These are phyloP conservation scores for Leptodactylus fallax DNA, from an alignment of 2,797 vertebrate genomes.

Conservation along the genomic window DNA sequence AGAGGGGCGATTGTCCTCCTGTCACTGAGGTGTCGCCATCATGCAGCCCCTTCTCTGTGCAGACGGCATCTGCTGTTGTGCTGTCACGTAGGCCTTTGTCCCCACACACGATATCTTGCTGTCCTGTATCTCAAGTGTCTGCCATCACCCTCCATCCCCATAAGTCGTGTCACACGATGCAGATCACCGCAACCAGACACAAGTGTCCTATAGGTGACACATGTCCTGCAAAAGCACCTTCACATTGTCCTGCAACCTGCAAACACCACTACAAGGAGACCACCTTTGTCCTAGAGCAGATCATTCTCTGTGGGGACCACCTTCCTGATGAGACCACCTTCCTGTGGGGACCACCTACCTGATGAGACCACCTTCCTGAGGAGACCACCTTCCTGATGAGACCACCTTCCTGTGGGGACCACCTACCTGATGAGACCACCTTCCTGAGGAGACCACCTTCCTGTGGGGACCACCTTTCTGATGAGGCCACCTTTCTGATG, in stretches of 20 bases:
- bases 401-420: no score
- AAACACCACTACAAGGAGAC: not conserved
- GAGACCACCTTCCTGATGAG: no score
- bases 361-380: no score
- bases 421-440: no score
- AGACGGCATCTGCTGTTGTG: not conserved
- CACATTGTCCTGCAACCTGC: not conserved
- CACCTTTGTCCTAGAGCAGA: no score
- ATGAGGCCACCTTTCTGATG: no score
- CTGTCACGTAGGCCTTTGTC: not conserved
- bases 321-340: no score
- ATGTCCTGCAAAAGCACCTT: not conserved
- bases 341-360: no score
- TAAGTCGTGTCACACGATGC: not conserved
- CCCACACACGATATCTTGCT: not conserved
- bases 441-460: no score
- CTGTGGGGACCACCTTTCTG: no score
- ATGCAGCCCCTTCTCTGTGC: not conserved
- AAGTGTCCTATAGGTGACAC: not conserved
- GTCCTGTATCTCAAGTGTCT: not conserved
- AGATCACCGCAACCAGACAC: slow-evolving; percentile 54
- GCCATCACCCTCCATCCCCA: not conserved
- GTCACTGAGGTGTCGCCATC: slow-evolving; percentile 31
- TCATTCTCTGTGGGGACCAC: no score
- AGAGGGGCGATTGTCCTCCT: slow-evolving; percentile 31